phyloP scores from a whole-genome alignment of 2,888 invertebrate species.

The Pheosia gnoma region DNA sequence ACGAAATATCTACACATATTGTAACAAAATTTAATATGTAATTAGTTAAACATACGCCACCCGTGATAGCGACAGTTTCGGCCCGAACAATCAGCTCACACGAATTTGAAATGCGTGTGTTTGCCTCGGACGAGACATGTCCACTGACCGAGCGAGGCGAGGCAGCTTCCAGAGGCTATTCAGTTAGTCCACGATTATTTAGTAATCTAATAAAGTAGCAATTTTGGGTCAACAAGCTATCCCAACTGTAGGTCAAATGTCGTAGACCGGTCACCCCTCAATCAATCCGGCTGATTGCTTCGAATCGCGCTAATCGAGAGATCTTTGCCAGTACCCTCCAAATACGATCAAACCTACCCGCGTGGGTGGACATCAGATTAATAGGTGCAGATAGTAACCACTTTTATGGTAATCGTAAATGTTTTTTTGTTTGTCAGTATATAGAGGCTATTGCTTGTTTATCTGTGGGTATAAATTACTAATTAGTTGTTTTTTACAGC shows the following conservation, averaged over 20 bases:
- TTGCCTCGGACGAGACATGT: no score
- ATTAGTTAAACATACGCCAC: no score
- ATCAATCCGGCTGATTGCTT: conserved; percentile 2
- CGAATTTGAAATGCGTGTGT: no score
- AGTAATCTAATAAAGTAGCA: not conserved
- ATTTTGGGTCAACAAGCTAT: conserved; percentile 3
- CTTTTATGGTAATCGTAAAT: conserved; percentile 6
- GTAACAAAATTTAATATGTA: no score
- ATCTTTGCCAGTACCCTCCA: conserved; percentile 1
- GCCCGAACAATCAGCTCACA: no score
- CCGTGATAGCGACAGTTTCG: no score
- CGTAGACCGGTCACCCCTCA: not conserved
- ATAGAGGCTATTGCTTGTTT: conserved; percentile 1
- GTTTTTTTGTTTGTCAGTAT: conserved; percentile 1
- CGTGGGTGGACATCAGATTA: conserved; percentile 6
- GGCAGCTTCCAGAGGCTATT: no score
- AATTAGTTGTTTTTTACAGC: not conserved
- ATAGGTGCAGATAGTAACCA: conserved; percentile 4
- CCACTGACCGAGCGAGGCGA: no score
- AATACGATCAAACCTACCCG: not conserved
- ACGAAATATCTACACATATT: no score
- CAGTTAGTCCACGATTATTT: not conserved
- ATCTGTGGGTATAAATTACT: conserved; percentile 2
- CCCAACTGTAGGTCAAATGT: not conserved
- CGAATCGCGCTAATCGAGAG: not conserved